Evolutionary conservation across 1,140 invertebrate species (phyloP).

Genomic region (Drosophila hydei): DNA sequence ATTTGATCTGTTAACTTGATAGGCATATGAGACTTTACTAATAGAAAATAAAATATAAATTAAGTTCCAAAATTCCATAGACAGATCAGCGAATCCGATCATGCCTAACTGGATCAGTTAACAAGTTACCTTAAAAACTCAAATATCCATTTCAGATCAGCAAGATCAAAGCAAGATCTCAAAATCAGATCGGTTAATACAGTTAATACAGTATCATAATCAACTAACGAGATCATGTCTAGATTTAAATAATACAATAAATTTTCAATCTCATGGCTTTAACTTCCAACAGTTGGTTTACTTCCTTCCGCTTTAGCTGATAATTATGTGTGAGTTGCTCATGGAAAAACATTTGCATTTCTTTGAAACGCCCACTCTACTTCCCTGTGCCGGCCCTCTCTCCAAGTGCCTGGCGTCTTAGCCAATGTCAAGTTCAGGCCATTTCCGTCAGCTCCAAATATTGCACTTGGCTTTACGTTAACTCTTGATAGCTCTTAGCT

Average conservation of each 20-base stretch:
- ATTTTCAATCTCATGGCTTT: slow-evolving; percentile 5
- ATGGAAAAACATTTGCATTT: slow-evolving; percentile 42
- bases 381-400: background rate
- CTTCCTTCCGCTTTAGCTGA: slow-evolving; percentile 39
- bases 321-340: slow-evolving; percentile 34
- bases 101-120: no score
- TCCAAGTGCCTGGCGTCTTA: background rate
- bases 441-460: slow-evolving; percentile 54
- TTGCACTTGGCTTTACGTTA: slow-evolving; percentile 40
- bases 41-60: no score
- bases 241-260: background rate
- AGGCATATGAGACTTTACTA: no score
- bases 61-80: no score
- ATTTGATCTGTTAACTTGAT: no score
- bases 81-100: no score
- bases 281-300: background rate
- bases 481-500: slow-evolving; percentile 37
- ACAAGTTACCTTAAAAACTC: no score
- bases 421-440: slow-evolving; percentile 74
- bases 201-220: background rate
- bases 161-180: no score
- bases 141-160: no score
- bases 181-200: no score
- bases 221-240: slow-evolving; percentile 2
- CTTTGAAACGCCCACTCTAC: slow-evolving; percentile 8